Conservation (phyloP, 2,888 invertebrate genomes). For the Panopea generosa region DNA sequence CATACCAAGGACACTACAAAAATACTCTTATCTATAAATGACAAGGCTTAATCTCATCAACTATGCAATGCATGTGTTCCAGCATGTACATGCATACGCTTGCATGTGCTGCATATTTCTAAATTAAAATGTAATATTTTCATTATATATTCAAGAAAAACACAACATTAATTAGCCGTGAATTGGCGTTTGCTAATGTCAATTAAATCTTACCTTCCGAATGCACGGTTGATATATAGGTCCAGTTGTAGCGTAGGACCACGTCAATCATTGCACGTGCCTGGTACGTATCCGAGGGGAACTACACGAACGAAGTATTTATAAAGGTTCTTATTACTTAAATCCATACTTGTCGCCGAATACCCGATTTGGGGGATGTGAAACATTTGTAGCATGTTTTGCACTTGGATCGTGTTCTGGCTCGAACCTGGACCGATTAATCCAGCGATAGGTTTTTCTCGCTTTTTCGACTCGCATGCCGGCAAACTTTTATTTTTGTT, state of each 20-base stretch:
- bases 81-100: too few species aligned
- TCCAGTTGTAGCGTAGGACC: slow-evolving; percentile 88
- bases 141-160: too few species aligned
- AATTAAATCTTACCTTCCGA: slow-evolving; percentile 89
- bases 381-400: slow-evolving; percentile 91
- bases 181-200: too few species aligned
- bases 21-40: too few species aligned
- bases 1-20: too few species aligned
- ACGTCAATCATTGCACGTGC: slow-evolving; percentile 90
- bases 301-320: slow-evolving; percentile 92
- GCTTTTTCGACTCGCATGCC: slow-evolving; percentile 31
- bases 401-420: slow-evolving; percentile 89
- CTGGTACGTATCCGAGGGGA: slow-evolving; percentile 92
- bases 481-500: slow-evolving; percentile 48
- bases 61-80: too few species aligned
- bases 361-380: slow-evolving; percentile 90
- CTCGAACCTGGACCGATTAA: slow-evolving; percentile 92
- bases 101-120: too few species aligned
- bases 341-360: slow-evolving; percentile 91
- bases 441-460: slow-evolving; percentile 87
- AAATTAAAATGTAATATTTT: too few species aligned
- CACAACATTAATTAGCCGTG: too few species aligned
- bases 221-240: slow-evolving; percentile 91
- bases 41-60: too few species aligned
- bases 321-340: slow-evolving; percentile 91